phyloP scores from a whole-genome alignment of 2,888 invertebrate genomes.

The Apodemia zela region DNA sequence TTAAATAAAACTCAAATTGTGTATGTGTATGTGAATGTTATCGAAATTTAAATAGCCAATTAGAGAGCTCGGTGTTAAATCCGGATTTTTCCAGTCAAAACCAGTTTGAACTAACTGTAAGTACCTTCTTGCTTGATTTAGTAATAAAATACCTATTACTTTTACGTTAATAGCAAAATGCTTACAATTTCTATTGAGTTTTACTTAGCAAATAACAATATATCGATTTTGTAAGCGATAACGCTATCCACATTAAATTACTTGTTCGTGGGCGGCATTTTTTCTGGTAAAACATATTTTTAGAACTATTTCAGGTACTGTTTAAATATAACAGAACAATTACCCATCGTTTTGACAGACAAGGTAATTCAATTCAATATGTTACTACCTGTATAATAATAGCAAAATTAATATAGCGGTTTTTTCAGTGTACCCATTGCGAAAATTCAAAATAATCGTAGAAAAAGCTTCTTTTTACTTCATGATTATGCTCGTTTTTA shows the following conservation, averaged over 20 bases:
- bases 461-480: too few species aligned
- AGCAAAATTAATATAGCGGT: too few species aligned
- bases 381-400: too few species aligned
- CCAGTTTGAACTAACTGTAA: conserved; percentile 50
- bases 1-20: conserved; percentile 21
- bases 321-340: not conserved
- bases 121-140: conserved; percentile 38
- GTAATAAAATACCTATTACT: conserved; percentile 5
- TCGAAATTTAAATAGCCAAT: conserved; percentile 27
- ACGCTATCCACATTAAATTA: not conserved
- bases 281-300: not conserved
- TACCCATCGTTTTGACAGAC: not conserved
- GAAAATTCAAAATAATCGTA: too few species aligned
- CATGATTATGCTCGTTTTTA: too few species aligned
- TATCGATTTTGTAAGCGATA: conserved; percentile 7
- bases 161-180: not conserved
- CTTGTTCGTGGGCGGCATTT: conserved; percentile 1
- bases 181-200: not conserved
- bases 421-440: too few species aligned
- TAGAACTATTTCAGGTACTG: not conserved
- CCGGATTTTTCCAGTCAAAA: conserved; percentile 52
- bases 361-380: too few species aligned
- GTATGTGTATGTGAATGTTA: conserved; percentile 38
- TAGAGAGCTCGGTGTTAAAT: conserved; percentile 31
- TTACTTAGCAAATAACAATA: not conserved